Base-by-base conservation (phyloP, 2,888 invertebrate species). In the Luperina testacea region DNA sequence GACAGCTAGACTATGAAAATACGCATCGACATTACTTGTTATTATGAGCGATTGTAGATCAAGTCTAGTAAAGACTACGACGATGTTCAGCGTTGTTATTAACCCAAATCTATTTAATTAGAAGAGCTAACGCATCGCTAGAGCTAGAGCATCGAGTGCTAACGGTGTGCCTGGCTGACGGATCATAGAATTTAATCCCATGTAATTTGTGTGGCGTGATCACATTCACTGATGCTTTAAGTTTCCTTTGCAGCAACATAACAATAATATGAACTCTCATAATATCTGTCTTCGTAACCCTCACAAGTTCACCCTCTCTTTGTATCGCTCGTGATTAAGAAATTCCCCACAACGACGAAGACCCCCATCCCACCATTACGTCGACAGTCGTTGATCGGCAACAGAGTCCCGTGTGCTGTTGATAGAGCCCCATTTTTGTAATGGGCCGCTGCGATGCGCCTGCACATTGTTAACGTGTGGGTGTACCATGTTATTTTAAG, bases 381-480 rank as follows among this genome's bases (percentile, higher is more conserved):
- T 63, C 61, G n/a, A 38, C 11, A 20, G 32, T 15, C 15, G 75
- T n/a, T 32, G 32, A 32, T n/a, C 48, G 74, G 13, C 59, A 51
- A 51, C 51, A 75, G 42, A 38, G 75, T 11, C 53, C 51, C 63
- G 38, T 9, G 45, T 42, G 7, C 17, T 15, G 63, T 63, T 51
- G 51, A 13, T 42, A 32, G 57, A 82, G 72, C 77, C 57, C 72
- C 74, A 75, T 80, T 80, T 75, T 74, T 82, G 73, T 81, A 67
- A n/a, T n/a, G 20, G 32, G n/a, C 32, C 17, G 24, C 9, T 72
- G 32, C 6, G 8, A n/a, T 72, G 13, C 8, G n/a, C 15, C 3
- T 9, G 63, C 15, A 24, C 24, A 8, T 32, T 64, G 15, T 71
- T 45, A 24, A 11, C 42, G 17, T 38, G 48, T 42, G 45, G 42